These are phyloP conservation scores for Koerneria pararmatus DNA, from an alignment of 2,888 invertebrate genomes.

Conservation along the genomic window DNA sequence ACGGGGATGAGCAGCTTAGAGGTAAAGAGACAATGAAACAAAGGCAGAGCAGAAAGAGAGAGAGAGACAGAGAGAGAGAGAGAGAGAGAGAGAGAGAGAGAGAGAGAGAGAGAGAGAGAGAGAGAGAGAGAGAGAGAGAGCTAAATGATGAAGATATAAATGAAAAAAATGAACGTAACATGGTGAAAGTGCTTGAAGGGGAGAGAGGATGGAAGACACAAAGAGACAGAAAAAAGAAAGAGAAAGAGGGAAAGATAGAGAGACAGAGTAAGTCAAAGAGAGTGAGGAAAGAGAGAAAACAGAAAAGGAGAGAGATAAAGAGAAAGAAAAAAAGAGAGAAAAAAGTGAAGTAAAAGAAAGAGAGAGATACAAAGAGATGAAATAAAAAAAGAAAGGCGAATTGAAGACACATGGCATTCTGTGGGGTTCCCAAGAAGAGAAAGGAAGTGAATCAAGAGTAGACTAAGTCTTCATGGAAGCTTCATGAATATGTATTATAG, in stretches of 20 bases:
- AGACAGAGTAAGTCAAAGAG: conserved; percentile 3
- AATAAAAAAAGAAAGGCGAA: neutral
- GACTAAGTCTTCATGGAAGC: too few relatives aligned
- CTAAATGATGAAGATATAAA: conserved; percentile 13
- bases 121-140: conserved; percentile 1
- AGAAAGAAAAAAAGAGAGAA: neutral
- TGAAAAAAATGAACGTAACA: neutral
- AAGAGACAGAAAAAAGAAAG: neutral
- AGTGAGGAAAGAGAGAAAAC: neutral
- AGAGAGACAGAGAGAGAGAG: conserved; percentile 8
- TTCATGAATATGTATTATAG: too few relatives aligned
- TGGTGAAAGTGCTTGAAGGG: neutral
- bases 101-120: neutral
- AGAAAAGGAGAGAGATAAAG: neutral
- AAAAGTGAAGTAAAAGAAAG: neutral
- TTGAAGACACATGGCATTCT: too few relatives aligned
- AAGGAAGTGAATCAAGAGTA: too few relatives aligned
- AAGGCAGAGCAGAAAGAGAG: too few relatives aligned
- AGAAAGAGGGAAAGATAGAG: neutral
- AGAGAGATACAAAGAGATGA: neutral
- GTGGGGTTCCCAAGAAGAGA: too few relatives aligned
- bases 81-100: neutral
- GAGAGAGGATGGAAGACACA: conserved; percentile 7
- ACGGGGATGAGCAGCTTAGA: too few relatives aligned
- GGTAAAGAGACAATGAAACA: too few relatives aligned